Conservation (phyloP, 2,888 invertebrate species). For the Drosophila lacicola region DNA sequence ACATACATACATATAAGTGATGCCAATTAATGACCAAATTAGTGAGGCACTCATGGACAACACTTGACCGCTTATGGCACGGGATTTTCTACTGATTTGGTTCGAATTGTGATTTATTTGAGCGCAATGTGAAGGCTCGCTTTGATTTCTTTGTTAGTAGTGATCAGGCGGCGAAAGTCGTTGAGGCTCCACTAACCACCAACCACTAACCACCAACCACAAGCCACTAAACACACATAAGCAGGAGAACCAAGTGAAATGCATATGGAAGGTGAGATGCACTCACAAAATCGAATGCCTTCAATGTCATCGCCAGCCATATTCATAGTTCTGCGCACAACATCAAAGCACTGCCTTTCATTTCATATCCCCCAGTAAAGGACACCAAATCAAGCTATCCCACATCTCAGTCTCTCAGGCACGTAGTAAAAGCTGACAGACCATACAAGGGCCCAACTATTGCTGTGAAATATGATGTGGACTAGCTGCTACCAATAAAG, state of each 20-base stretch:
- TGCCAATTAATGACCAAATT: slow-evolving; percentile 82
- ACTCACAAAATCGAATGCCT: slow-evolving; percentile 64
- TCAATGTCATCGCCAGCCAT: slow-evolving; percentile 58
- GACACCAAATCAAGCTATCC: slow-evolving; percentile 76
- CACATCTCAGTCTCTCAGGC: slow-evolving; percentile 58
- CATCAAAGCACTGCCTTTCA: slow-evolving; percentile 75
- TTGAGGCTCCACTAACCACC: slow-evolving; percentile 12
- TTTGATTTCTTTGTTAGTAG: slow-evolving; percentile 77
- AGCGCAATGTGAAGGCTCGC: slow-evolving; percentile 72
- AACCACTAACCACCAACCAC: slow-evolving; percentile 3
- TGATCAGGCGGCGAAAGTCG: slow-evolving; percentile 65
- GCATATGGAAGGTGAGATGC: slow-evolving; percentile 52
- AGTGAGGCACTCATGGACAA: slow-evolving; percentile 78
- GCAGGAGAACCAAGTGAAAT: slow-evolving; percentile 70
- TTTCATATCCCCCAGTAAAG: slow-evolving; percentile 57
- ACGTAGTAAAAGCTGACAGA: slow-evolving; percentile 71
- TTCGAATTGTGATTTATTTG: slow-evolving; percentile 79
- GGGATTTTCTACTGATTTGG: slow-evolving; percentile 81
- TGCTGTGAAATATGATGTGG: slow-evolving; percentile 77
- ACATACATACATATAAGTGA: slow-evolving; percentile 58
- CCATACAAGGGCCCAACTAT: slow-evolving; percentile 74
- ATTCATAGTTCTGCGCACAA: slow-evolving; percentile 67
- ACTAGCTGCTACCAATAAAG: slow-evolving; percentile 63
- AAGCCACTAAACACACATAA: background rate
- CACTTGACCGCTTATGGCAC: slow-evolving; percentile 76